phyloP scores from a whole-genome alignment of 2,888 invertebrate genomes.

The Yponomeuta cagnagella region DNA sequence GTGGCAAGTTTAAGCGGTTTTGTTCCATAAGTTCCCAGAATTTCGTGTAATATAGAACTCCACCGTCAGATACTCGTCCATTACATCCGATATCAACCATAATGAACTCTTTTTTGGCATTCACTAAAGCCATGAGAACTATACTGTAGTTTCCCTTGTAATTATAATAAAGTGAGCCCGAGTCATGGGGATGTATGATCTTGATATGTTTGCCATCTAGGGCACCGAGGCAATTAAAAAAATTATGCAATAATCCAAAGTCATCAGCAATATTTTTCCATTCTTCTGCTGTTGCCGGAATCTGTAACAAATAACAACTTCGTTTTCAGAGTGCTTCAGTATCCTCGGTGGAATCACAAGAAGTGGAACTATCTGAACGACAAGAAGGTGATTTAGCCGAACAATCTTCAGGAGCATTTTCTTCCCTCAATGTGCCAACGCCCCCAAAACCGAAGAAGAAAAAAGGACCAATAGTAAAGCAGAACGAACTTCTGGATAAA shows the following conservation, averaged over 20 bases:
- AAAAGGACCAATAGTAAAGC: too few species aligned
- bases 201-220: conserved; percentile 16
- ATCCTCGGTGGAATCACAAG: conserved; percentile 3
- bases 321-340: conserved; percentile 13
- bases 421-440: too few species aligned
- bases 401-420: too few species aligned
- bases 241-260: conserved; percentile 22
- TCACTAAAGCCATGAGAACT: conserved; percentile 26
- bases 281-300: conserved; percentile 26
- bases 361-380: not conserved
- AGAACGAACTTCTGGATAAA: too few species aligned
- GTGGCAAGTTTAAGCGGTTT: conserved; percentile 26
- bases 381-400: too few species aligned
- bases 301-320: conserved; percentile 22
- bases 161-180: conserved; percentile 24
- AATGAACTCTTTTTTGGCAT: conserved; percentile 19
- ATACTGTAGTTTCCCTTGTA: conserved; percentile 28
- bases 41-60: conserved; percentile 25
- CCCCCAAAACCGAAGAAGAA: too few species aligned
- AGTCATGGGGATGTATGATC: conserved; percentile 15
- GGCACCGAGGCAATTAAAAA: conserved; percentile 17
- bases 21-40: conserved; percentile 18
- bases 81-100: conserved; percentile 25
- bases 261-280: conserved; percentile 23
- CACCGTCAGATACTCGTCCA: conserved; percentile 28